A percentile compares a stretch with the other conserved stretches of the same genome.
These are phyloP conservation scores for Drosophila kepulauana DNA, from an alignment of 1,140 invertebrate genomes.

Conservation along the genomic window DNA sequence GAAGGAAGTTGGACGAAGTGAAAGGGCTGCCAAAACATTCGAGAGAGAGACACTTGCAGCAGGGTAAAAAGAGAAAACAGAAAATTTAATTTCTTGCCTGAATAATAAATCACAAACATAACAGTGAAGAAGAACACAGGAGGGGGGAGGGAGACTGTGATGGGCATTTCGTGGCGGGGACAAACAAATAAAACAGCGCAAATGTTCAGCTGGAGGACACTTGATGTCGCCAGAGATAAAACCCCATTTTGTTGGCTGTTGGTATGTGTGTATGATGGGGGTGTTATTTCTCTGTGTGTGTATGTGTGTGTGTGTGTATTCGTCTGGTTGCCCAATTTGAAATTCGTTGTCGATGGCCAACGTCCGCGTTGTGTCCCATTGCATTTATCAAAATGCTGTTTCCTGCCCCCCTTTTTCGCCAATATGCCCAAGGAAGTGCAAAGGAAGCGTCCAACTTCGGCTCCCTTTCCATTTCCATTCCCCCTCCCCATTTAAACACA, in stretches of 20 bases:
- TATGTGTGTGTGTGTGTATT: slow-evolving; percentile 3
- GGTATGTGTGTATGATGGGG: background rate
- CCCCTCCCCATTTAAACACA: slow-evolving; percentile 2
- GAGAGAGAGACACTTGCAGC: slow-evolving; percentile 52
- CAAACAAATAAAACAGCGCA: slow-evolving; percentile 54
- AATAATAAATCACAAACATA: slow-evolving; percentile 84
- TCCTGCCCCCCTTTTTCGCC: slow-evolving; percentile 42
- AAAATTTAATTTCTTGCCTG: slow-evolving; percentile 84
- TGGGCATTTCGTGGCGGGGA: slow-evolving; percentile 13
- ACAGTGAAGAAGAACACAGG: slow-evolving; percentile 40
- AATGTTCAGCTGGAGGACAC: slow-evolving; percentile 44
- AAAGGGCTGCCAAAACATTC: slow-evolving; percentile 50
- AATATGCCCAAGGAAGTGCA: slow-evolving; percentile 29
- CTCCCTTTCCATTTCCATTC: background rate
- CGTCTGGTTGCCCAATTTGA: slow-evolving; percentile 58
- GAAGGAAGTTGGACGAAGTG: background rate
- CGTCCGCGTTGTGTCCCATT: slow-evolving; percentile 45
- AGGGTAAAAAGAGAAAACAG: slow-evolving; percentile 64
- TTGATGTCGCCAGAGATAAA: slow-evolving; percentile 75
- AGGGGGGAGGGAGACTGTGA: background rate
- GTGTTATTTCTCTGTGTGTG: background rate
- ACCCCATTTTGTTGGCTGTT: slow-evolving; percentile 32
- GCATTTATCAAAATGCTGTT: slow-evolving; percentile 78
- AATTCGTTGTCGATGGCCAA: slow-evolving; percentile 72
- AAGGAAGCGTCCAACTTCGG: slow-evolving; percentile 1